Conservation (phyloP, 2,888 invertebrate species). For the Drosophila anomelani region DNA sequence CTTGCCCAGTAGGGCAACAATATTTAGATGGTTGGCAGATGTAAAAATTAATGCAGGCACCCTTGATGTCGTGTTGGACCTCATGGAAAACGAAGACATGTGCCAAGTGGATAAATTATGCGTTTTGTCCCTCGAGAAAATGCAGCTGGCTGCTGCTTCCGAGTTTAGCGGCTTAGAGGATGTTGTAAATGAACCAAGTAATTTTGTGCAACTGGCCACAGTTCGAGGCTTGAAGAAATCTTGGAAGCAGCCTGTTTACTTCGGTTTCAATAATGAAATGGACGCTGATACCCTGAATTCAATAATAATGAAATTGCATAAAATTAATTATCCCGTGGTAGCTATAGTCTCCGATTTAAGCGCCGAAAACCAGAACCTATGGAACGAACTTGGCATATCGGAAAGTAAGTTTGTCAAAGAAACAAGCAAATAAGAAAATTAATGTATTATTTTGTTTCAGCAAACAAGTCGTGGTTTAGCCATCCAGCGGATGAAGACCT, state of each 20-base stretch:
- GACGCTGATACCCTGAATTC: neutral
- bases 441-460: neutral
- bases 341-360: constrained; percentile 1
- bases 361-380: neutral
- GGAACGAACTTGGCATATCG: constrained; percentile 9
- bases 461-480: constrained; percentile 3
- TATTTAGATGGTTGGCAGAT: neutral
- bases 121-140: constrained; percentile 1
- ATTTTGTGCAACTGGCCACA: neutral
- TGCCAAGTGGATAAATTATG: neutral
- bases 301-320: constrained; percentile 1
- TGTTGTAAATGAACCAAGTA: neutral
- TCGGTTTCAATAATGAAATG: neutral
- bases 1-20: constrained; percentile 1
- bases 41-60: constrained; percentile 5
- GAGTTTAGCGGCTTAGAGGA: neutral
- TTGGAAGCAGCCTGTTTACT: constrained; percentile 4
- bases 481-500: neutral
- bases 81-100: constrained; percentile 6
- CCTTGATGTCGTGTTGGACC: constrained; percentile 2
- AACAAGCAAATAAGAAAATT: neutral
- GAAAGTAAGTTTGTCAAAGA: neutral
- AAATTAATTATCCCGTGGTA: constrained; percentile 1
- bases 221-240: neutral
- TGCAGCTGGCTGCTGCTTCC: neutral